Conservation (phyloP, 1,140 invertebrate species). For the Vanessa tameamea region DNA sequence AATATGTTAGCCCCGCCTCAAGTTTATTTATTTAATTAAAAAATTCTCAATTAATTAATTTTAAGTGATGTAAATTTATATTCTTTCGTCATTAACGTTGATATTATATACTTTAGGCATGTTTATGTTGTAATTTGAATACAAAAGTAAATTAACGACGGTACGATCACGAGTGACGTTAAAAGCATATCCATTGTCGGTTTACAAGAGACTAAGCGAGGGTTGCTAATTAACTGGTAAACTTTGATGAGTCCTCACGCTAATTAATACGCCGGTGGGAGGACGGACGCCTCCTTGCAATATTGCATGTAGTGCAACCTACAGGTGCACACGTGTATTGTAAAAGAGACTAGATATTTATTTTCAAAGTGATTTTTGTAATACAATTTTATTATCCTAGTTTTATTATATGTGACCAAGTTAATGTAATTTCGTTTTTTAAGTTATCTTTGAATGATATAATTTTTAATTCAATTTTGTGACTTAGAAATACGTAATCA, state of each 20-base stretch:
- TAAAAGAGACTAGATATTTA: not conserved
- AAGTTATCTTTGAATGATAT: no score
- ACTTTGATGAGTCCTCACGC: slow-evolving; percentile 77
- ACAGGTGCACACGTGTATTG: slow-evolving; percentile 1
- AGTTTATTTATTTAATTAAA: not conserved
- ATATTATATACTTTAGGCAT: not conserved
- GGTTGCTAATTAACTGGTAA: slow-evolving; percentile 80
- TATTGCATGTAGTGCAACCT: not conserved
- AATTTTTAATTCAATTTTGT: no score
- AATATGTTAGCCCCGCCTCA: not conserved
- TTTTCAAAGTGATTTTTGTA: no score
- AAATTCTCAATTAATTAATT: not conserved
- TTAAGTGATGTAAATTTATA: not conserved
- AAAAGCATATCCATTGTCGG: slow-evolving; percentile 31
- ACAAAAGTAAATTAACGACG: no score
- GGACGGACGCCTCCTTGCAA: slow-evolving; percentile 52
- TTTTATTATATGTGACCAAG: no score
- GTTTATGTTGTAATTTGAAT: no score
- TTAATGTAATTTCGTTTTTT: no score
- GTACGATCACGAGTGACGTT: slow-evolving; percentile 3
- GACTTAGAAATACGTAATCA: no score
- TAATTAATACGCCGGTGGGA: slow-evolving; percentile 77
- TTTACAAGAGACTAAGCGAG: slow-evolving; percentile 58
- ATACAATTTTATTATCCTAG: no score
- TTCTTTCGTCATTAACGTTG: not conserved